Conservation (phyloP, 2,888 invertebrate genomes). For the Philaethria dido region DNA sequence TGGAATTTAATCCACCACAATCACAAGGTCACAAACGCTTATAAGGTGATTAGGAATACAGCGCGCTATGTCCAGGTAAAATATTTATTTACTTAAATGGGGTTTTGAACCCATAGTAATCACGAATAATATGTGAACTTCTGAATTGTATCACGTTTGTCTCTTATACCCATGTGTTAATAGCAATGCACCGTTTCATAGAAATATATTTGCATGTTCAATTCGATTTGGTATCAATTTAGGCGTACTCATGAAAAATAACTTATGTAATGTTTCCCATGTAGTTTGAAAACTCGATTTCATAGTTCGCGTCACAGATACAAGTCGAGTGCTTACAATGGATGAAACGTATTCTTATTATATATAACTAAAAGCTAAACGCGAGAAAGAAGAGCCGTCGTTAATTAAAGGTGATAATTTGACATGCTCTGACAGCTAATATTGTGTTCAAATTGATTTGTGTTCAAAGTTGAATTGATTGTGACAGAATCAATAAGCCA, state of each 20-base stretch:
- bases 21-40: no score
- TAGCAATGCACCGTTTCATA: no score
- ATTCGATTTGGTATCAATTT: not conserved
- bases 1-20: no score
- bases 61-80: no score
- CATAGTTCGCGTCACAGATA: not conserved
- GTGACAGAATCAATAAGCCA: conserved; percentile 83
- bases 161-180: no score
- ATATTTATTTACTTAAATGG: no score
- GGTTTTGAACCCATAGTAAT: no score
- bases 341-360: conserved; percentile 41
- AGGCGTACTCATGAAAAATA: not conserved
- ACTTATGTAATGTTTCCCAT: not conserved
- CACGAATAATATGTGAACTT: no score
- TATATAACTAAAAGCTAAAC: conserved; percentile 55
- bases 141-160: no score
- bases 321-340: conserved; percentile 36
- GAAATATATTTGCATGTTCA: no score
- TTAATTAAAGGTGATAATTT: conserved; percentile 78
- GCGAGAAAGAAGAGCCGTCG: conserved; percentile 71
- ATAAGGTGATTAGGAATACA: no score
- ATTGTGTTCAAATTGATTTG: conserved; percentile 81
- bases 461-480: conserved; percentile 81
- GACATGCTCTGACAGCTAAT: conserved; percentile 80
- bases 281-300: not conserved